phyloP scores from a whole-genome alignment of 2,113 vertebrate genomes.

The Bubo blakistoni region DNA sequence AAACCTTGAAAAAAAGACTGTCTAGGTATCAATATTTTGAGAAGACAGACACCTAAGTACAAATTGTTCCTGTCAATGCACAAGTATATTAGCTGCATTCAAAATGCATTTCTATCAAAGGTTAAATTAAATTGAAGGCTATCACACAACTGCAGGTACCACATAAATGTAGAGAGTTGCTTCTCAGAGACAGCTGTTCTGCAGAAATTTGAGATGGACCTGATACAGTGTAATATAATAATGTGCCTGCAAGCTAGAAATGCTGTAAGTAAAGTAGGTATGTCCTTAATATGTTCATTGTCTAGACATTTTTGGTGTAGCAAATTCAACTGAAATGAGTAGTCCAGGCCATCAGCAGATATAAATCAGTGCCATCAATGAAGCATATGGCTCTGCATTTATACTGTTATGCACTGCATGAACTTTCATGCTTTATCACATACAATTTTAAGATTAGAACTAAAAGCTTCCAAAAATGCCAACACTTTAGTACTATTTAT shows the following conservation, averaged over 20 bases:
- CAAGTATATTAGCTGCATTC: neutral
- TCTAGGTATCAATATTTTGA: neutral
- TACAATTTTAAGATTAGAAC: neutral
- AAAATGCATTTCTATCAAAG: neutral
- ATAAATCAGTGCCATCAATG: neutral
- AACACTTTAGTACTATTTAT: neutral
- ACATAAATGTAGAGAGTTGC: neutral
- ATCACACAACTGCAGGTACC: neutral
- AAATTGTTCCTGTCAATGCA: neutral
- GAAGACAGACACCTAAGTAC: neutral
- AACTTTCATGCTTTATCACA: neutral
- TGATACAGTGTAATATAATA: neutral
- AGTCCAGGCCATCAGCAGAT: neutral
- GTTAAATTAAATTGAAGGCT: neutral
- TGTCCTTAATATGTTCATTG: neutral
- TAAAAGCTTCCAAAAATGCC: neutral
- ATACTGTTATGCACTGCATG: neutral
- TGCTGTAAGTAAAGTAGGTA: neutral
- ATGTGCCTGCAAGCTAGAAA: neutral
- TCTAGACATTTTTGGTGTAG: neutral
- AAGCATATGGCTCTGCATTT: neutral
- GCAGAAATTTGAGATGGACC: neutral
- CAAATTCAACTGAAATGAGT: neutral
- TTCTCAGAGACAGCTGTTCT: neutral
- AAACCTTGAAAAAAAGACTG: neutral